phyloP scores from a whole-genome alignment of 2,113 vertebrate genomes.

The Periophthalmus modestus region DNA sequence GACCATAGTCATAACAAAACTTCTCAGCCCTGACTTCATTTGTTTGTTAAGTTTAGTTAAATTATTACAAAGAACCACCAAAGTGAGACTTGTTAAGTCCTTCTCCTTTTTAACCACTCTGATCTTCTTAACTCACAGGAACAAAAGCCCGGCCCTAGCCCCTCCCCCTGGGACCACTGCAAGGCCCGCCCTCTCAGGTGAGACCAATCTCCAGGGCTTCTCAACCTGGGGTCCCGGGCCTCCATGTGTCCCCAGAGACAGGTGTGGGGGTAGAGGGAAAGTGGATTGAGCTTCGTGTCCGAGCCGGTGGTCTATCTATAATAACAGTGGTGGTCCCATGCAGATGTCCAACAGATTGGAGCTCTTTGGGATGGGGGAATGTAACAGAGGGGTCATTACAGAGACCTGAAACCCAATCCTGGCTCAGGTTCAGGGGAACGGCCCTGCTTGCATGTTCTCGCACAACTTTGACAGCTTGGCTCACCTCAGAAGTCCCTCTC shows the following conservation, averaged over 20 bases:
- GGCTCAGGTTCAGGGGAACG: slow-evolving; percentile 29
- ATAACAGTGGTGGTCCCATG: slow-evolving; percentile 73
- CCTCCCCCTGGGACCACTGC: slow-evolving; percentile 12
- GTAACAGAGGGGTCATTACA: slow-evolving; percentile 70
- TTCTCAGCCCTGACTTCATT: background rate
- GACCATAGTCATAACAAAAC: background rate
- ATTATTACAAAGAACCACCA: background rate
- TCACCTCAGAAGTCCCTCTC: slow-evolving; percentile 49
- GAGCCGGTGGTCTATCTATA: slow-evolving; percentile 67
- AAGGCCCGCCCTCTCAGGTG: slow-evolving; percentile 48
- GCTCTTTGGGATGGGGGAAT: slow-evolving; percentile 46
- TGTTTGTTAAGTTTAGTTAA: background rate
- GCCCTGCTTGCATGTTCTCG: slow-evolving; percentile 27
- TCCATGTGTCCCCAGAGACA: slow-evolving; percentile 53
- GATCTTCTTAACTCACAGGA: slow-evolving; percentile 43
- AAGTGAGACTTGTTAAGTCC: slow-evolving; percentile 13
- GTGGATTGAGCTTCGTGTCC: slow-evolving; percentile 36
- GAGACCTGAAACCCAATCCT: slow-evolving; percentile 69
- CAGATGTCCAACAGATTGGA: slow-evolving; percentile 82
- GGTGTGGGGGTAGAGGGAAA: slow-evolving; percentile 51
- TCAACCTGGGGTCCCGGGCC: slow-evolving; percentile 50
- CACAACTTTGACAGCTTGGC: slow-evolving; percentile 61
- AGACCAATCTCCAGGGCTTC: slow-evolving; percentile 40
- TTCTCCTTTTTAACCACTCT: slow-evolving; percentile 48
- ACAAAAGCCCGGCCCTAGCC: slow-evolving; percentile 66